Percentiles rank a stretch among this genome's conserved stretches.
Evolutionary conservation across 1,140 invertebrate genomes (phyloP).

Genomic region (Forficula auricularia): DNA sequence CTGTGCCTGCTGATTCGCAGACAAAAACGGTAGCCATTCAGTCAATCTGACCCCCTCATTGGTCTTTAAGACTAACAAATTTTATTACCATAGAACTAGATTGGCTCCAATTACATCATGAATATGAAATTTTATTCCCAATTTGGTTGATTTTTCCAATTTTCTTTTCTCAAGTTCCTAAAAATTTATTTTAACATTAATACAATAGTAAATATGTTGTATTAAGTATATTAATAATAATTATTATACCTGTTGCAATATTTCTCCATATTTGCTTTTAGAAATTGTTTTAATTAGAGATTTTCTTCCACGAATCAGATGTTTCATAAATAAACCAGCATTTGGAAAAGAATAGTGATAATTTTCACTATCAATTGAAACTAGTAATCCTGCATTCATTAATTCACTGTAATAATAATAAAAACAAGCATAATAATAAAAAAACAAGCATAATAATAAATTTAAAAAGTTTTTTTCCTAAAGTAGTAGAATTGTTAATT

Average conservation of each 20-base stretch:
- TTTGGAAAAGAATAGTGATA: slow-evolving; percentile 10
- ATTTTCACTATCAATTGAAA: background rate
- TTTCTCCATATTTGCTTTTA: slow-evolving; percentile 9
- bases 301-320: slow-evolving; percentile 8
- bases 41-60: too few relatives aligned
- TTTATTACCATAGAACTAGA: slow-evolving; percentile 7
- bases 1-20: too few relatives aligned
- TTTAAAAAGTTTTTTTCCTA: too few relatives aligned
- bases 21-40: too few relatives aligned
- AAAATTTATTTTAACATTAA: background rate
- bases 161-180: slow-evolving; percentile 10
- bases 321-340: slow-evolving; percentile 10
- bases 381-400: slow-evolving; percentile 5
- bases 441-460: too few relatives aligned
- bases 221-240: background rate
- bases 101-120: slow-evolving; percentile 11
- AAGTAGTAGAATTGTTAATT: too few relatives aligned
- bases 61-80: too few relatives aligned
- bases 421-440: too few relatives aligned
- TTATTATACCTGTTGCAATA: slow-evolving; percentile 7
- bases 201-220: background rate
- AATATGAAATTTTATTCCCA: slow-evolving; percentile 11
- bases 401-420: slow-evolving; percentile 6
- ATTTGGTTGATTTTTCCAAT: slow-evolving; percentile 9
- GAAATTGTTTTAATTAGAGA: slow-evolving; percentile 6